phyloP scores from a whole-genome alignment of 2,888 invertebrate species.

The Calameuta pallipes region DNA sequence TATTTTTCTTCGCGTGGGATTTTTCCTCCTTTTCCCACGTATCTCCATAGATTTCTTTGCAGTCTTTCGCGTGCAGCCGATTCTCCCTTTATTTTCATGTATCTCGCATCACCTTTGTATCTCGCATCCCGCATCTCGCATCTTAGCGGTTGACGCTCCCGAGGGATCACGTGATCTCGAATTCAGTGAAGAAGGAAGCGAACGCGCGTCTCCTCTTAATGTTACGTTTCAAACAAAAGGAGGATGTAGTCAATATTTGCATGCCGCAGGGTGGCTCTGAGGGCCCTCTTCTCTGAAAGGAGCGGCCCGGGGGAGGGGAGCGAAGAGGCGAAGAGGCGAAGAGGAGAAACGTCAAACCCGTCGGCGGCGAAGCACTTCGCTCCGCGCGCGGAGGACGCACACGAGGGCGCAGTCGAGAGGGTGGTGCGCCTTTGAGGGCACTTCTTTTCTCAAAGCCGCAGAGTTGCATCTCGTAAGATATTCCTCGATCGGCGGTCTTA shows the following conservation, averaged over 20 bases:
- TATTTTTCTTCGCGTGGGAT: too few relatives aligned
- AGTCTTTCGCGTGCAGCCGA: too few relatives aligned
- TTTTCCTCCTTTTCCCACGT: too few relatives aligned
- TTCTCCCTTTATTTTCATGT: too few relatives aligned
- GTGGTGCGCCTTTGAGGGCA: constrained; percentile 42
- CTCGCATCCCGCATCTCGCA: too few relatives aligned
- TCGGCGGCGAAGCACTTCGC: constrained; percentile 35
- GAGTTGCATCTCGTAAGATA: constrained; percentile 46
- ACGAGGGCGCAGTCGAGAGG: constrained; percentile 44
- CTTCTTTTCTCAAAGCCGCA: constrained; percentile 42
- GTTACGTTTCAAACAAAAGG: background rate
- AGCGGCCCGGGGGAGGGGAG: too few relatives aligned
- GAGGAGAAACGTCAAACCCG: constrained; percentile 45
- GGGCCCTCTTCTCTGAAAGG: constrained; percentile 45
- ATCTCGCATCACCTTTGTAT: too few relatives aligned
- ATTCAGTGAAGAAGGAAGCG: too few relatives aligned
- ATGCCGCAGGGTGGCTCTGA: constrained; percentile 55
- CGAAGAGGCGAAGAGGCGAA: constrained; percentile 18
- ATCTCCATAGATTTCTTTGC: too few relatives aligned
- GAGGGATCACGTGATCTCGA: too few relatives aligned
- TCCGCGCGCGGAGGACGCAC: constrained; percentile 15
- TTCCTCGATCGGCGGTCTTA: constrained; percentile 27
- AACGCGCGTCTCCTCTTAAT: too few relatives aligned
- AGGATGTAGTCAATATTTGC: constrained; percentile 61
- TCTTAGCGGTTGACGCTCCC: too few relatives aligned